These are phyloP conservation scores for Cephus runcator DNA, from an alignment of 2,888 invertebrate species.

Conservation along the genomic window DNA sequence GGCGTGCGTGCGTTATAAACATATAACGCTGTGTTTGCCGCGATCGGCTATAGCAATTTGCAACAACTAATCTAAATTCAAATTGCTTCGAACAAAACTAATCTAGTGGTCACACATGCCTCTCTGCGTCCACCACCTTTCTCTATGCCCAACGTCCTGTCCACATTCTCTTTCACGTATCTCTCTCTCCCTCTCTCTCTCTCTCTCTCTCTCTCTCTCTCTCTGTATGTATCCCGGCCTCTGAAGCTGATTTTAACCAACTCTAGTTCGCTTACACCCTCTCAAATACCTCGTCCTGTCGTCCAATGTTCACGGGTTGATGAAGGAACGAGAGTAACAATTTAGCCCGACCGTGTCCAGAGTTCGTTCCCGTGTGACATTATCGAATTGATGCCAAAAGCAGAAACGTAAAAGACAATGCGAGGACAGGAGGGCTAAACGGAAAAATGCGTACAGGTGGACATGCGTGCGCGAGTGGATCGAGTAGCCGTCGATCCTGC, in stretches of 20 bases:
- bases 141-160: not conserved
- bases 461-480: not conserved
- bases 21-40: not conserved
- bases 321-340: not conserved
- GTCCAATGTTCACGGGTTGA: not conserved
- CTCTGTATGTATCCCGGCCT: not conserved
- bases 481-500: not conserved
- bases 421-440: not conserved
- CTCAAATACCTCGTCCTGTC: not conserved
- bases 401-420: not conserved
- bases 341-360: not conserved
- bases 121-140: conserved; percentile 26
- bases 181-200: conserved; percentile 21
- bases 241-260: not conserved
- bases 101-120: conserved; percentile 52
- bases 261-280: not conserved
- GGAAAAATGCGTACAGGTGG: not conserved
- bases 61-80: conserved; percentile 65
- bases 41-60: conserved; percentile 57
- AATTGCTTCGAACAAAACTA: conserved; percentile 64
- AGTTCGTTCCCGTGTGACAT: not conserved
- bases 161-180: conserved; percentile 22
- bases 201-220: not conserved
- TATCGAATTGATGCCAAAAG: not conserved
- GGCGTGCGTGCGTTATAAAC: not conserved